A percentile compares a stretch with the other conserved stretches of the same genome.
Evolutionary conservation across 2,888 invertebrate species (phyloP).

Genomic region (Andrena trimmerana): DNA sequence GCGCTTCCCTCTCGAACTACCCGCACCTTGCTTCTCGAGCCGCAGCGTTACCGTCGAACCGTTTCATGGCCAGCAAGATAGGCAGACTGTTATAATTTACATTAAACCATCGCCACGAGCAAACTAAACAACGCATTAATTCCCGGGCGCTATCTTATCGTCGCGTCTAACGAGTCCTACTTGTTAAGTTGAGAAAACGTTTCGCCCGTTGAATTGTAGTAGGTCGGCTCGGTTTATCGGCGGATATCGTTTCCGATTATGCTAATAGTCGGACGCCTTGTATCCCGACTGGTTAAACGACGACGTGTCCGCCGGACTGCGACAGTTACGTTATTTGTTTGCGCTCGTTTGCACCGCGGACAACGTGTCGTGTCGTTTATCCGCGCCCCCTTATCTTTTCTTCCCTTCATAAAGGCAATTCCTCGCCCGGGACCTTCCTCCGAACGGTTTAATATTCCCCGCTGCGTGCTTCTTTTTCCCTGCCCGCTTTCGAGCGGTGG

Average conservation of each 20-base stretch:
- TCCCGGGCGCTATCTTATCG: constrained; percentile 58
- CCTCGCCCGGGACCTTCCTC: neutral
- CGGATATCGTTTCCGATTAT: constrained; percentile 65
- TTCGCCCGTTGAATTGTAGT: constrained; percentile 41
- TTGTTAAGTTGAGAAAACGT: constrained; percentile 50
- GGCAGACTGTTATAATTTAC: constrained; percentile 40
- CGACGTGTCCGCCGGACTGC: constrained; percentile 40
- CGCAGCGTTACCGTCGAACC: constrained; percentile 17
- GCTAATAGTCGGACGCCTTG: constrained; percentile 56
- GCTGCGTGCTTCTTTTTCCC: neutral
- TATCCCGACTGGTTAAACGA: constrained; percentile 46
- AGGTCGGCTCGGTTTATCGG: constrained; percentile 58
- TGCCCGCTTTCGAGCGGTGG: neutral
- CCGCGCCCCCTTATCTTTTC: constrained; percentile 11
- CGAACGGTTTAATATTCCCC: constrained; percentile 7
- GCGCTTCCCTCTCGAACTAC: constrained; percentile 6
- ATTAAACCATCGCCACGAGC: constrained; percentile 43
- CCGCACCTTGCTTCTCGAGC: constrained; percentile 5
- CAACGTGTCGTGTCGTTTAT: constrained; percentile 42
- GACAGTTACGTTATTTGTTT: constrained; percentile 61
- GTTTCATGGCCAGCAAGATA: constrained; percentile 48
- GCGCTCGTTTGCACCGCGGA: constrained; percentile 57
- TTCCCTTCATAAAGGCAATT: constrained; percentile 14
- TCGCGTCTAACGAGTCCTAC: constrained; percentile 55
- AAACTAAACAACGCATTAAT: constrained; percentile 52